Evolutionary conservation across 1,140 invertebrate genomes (phyloP).

Genomic region (Heliconius hermathena): DNA sequence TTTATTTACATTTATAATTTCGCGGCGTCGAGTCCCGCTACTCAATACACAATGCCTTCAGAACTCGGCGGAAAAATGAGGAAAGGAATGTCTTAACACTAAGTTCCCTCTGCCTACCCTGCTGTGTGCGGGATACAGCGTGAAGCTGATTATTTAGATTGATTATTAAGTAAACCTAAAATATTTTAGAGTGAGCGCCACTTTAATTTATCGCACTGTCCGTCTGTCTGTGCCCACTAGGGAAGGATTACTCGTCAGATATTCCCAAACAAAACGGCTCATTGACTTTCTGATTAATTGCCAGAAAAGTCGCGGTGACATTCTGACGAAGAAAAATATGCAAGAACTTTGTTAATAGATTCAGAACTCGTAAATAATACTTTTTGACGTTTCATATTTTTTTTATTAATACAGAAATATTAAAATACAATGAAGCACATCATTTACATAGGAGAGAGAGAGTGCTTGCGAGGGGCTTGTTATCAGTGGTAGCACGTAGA

Average conservation of each 20-base stretch:
- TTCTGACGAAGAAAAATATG: slow-evolving; percentile 68
- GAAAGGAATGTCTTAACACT: too few relatives aligned
- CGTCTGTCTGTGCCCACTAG: slow-evolving; percentile 51
- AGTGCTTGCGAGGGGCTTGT: slow-evolving; percentile 23
- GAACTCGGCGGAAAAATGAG: too few relatives aligned
- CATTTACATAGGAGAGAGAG: slow-evolving; percentile 19
- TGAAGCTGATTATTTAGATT: too few relatives aligned
- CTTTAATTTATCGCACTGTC: slow-evolving; percentile 28
- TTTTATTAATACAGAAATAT: slow-evolving; percentile 1
- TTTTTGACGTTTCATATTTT: slow-evolving; percentile 33
- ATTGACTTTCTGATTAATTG: slow-evolving; percentile 79
- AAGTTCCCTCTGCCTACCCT: too few relatives aligned
- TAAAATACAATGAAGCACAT: slow-evolving; percentile 6
- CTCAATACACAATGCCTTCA: too few relatives aligned
- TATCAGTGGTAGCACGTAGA: slow-evolving; percentile 55
- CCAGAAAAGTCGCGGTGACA: slow-evolving; percentile 68
- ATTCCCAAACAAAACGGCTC: slow-evolving; percentile 77
- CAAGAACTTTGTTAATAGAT: slow-evolving; percentile 46
- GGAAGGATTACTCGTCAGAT: slow-evolving; percentile 75
- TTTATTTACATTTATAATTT: too few relatives aligned
- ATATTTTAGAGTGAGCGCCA: slow-evolving; percentile 18
- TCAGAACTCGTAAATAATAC: slow-evolving; percentile 30
- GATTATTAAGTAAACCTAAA: not conserved
- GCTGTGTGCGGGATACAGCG: too few relatives aligned
- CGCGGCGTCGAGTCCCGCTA: too few relatives aligned